Evolutionary conservation across 2,113 vertebrate genomes (phyloP).

Genomic region (Ginglymostoma cirratum): DNA sequence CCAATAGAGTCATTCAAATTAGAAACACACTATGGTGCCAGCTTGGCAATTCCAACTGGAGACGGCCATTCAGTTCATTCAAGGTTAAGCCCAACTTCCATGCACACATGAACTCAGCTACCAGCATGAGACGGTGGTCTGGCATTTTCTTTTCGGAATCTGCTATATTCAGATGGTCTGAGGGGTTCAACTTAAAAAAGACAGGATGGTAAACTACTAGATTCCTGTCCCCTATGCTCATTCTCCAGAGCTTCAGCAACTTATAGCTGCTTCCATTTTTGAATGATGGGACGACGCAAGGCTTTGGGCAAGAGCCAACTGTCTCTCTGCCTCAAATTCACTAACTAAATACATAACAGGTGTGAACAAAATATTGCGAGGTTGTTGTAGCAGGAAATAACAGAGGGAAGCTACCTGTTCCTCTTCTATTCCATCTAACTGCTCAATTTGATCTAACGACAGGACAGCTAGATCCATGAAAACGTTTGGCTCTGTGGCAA

Average conservation of each 20-base stretch:
- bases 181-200: background rate
- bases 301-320: background rate
- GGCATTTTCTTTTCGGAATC: background rate
- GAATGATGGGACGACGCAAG: background rate
- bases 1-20: background rate
- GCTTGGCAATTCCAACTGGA: background rate
- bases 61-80: background rate
- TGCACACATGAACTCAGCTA: background rate
- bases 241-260: background rate
- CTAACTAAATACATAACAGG: background rate
- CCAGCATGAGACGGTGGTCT: background rate
- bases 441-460: background rate
- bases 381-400: background rate
- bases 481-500: background rate
- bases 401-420: background rate
- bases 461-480: background rate
- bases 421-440: background rate
- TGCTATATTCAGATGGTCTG: background rate
- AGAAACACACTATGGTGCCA: background rate
- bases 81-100: background rate
- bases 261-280: background rate
- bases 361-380: background rate
- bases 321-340: background rate
- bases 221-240: background rate
- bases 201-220: background rate